Percentiles rank a stretch among this genome's conserved stretches.
Evolutionary conservation across 2,888 invertebrate species (phyloP).

Genomic region (Acanthosoma haemorrhoidale): DNA sequence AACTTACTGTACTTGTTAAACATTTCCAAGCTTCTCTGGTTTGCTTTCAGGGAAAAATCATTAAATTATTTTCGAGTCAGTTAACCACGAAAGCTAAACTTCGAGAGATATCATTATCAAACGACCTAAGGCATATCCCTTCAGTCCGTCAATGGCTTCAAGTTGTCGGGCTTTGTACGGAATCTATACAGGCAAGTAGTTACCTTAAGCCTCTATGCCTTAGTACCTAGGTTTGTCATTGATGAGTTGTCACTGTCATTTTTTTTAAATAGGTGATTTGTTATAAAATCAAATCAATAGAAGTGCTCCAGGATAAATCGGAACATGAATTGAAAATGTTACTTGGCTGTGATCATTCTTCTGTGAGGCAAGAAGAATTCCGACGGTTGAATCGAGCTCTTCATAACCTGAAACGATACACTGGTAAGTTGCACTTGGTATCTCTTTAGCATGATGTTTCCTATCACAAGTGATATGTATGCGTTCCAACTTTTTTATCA

Average conservation of each 20-base stretch:
- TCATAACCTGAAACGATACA: constrained; percentile 77
- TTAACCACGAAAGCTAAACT: constrained; percentile 79
- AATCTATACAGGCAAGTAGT: constrained; percentile 60
- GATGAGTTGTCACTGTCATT: no score
- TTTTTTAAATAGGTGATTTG: constrained; percentile 49
- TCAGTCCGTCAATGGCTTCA: constrained; percentile 85
- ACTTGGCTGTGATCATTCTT: constrained; percentile 52
- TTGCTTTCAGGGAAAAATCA: constrained; percentile 73
- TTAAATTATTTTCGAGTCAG: constrained; percentile 87
- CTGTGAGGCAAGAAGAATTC: constrained; percentile 72
- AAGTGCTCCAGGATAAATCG: constrained; percentile 74
- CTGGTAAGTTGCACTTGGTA: no score
- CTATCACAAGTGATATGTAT: no score
- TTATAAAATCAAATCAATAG: constrained; percentile 65
- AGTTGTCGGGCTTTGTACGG: constrained; percentile 75
- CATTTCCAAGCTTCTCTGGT: neutral
- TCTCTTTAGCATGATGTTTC: no score
- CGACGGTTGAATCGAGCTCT: constrained; percentile 76
- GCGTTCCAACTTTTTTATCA: no score
- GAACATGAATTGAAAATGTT: constrained; percentile 74
- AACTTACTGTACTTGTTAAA: neutral
- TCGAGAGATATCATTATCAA: constrained; percentile 56
- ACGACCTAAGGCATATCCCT: constrained; percentile 66
- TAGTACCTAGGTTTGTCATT: neutral
- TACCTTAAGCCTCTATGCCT: neutral